Evolutionary conservation across 2,888 invertebrate species (phyloP).

Genomic region (Ichneumoninae sp.): DNA sequence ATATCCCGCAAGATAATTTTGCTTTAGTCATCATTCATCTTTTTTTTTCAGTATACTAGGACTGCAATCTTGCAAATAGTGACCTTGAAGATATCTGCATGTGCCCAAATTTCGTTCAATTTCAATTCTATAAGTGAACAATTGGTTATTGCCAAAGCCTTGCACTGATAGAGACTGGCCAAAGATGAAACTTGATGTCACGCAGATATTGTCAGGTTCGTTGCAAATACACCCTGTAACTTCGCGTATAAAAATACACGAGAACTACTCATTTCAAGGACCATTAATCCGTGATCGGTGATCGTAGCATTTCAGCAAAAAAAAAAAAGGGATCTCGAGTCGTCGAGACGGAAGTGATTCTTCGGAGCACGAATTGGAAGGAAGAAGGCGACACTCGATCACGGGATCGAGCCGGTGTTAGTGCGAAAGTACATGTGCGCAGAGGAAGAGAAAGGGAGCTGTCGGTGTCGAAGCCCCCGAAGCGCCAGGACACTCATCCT

Average conservation of each 20-base stretch:
- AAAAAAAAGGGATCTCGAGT: constrained; percentile 26
- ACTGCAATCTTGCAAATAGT: neutral
- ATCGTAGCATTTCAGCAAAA: constrained; percentile 25
- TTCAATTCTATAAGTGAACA: no score
- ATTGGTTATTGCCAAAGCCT: no score
- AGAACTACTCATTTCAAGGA: constrained; percentile 38
- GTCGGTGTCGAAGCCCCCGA: constrained; percentile 28
- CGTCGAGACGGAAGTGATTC: constrained; percentile 59
- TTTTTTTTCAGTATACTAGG: neutral
- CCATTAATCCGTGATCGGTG: constrained; percentile 33
- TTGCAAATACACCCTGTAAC: neutral
- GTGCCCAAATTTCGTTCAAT: no score
- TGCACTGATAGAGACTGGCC: no score
- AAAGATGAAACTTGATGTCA: no score
- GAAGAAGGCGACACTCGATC: constrained; percentile 51
- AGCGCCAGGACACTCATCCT: constrained; percentile 34
- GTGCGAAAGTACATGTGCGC: constrained; percentile 44
- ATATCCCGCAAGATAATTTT: no score
- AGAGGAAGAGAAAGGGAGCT: constrained; percentile 10
- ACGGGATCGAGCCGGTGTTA: constrained; percentile 56
- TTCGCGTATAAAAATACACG: constrained; percentile 17
- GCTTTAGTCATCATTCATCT: no score
- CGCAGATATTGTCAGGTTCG: no score
- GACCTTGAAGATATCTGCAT: no score
- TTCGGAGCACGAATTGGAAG: constrained; percentile 35